Evolutionary conservation across 2,797 vertebrate genomes (phyloP), one percentile per base, ranked within the genome.

Genomic region (Leptodactylus fallax): DNA sequence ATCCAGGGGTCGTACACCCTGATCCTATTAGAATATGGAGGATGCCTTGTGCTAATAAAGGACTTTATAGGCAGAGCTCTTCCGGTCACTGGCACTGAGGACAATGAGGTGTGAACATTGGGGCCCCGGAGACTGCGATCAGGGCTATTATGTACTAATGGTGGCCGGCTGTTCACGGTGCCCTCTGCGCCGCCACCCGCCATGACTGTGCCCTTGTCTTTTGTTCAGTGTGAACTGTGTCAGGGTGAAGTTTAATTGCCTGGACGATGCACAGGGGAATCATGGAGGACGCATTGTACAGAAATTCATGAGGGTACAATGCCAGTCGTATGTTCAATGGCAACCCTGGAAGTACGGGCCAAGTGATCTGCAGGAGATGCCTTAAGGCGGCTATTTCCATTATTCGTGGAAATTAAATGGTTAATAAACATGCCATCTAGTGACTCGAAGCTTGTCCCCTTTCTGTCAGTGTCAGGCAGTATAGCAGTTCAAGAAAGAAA

Each of bases 21-120:
- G 19, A 58, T 60, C 82, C 71, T 19, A 77, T 85, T 85, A 63
- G 71, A 27, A 85, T 49, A 76, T 77, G 69, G 60, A 51, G 19
- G 8, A n/a, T 19, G 83, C 27, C 45, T 61, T 63, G 71, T 16
- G 55, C 45, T 77, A 76, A 85, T 85, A 47, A 63, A 85, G 1
- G 45, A 2, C 65, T 47, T 56, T 71, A 25, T 71, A 56, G 1
- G 16, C 77, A 36, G 69, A 13, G 25, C 67, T 36, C 82, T 74
- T 84, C 69, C 69, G 82, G 27, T 84, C 82, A 76, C 53, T 83
- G 55, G 82, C 56, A 63, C n/a, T 3, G 71, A 74, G 56, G 55
- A 77, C 83, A 85, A 85, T 61, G 56, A 47, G 69, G 25, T 61
- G 25, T 47, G 13, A 58, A 72, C 55, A 84, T 47, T 14, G 21